Evolutionary conservation across 2,888 invertebrate species (phyloP), one percentile per base, ranked within the genome.

Genomic region (Drosophila lacicola): DNA sequence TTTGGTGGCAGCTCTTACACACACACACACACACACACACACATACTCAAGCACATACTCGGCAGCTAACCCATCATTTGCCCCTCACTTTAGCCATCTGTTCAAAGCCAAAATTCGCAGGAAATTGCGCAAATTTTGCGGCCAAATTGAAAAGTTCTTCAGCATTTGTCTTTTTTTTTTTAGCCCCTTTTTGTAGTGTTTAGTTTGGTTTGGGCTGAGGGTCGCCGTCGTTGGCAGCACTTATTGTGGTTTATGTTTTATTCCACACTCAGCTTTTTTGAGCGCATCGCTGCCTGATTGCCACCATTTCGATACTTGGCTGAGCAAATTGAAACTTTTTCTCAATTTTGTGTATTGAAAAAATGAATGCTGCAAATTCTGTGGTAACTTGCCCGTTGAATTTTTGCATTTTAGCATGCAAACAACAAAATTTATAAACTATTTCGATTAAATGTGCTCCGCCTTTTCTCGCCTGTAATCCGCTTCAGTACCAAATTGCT

Each of bases 141-240:
- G 64, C 70, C 76, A 82, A 85, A 86, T 78, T 80, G 84, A 80
- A 86, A 86, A 85, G 76, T 86, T 85, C 62, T 78, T 68, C 47
- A 63, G 42, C 61, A 21, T 56, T 47, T 64, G 49, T 64, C 53
- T 17, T 11, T 49, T 42, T 53, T 51, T 57, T 44, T 45, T 63
- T 45, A 53, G 25, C 29, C 25, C 29, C 2, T 49, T 58, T 25
- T 33, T 47, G 39, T 49, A 33, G 51, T 62, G 51, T 70, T 55
- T 54, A 66, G 64, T 57, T 29, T 29, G 56, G 70, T 29, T 61
- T 45, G 21, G 33, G 11, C 25, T 6, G 19, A 14, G 51, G 45
- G 21, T n/a, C 36, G 19, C 50, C 34, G 9, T 34, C 14, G 46
- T 25, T 62, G 44, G 55, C 34, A 62, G 45, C 58, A 58, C 53